A percentile compares a stretch with the other conserved stretches of the same genome.
Evolutionary conservation across 2,888 invertebrate genomes (phyloP).

Genomic region (Drosophila incognita): DNA sequence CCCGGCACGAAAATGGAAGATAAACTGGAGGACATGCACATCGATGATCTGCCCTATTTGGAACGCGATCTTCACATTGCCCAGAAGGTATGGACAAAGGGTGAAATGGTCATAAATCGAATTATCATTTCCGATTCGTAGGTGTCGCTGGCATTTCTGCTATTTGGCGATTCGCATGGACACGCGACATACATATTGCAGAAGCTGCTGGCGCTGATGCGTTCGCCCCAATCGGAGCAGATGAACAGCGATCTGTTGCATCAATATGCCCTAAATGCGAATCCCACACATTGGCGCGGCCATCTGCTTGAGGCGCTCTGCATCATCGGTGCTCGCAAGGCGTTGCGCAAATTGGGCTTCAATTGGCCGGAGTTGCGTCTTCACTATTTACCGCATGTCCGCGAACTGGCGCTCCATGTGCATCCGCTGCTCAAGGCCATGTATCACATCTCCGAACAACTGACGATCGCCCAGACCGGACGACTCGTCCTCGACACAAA

Average conservation of each 20-base stretch:
- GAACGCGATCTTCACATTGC: constrained; percentile 85
- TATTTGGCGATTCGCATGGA: constrained; percentile 77
- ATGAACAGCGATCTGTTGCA: constrained; percentile 62
- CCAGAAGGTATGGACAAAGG: constrained; percentile 83
- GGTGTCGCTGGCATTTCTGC: constrained; percentile 81
- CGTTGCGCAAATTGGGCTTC: constrained; percentile 84
- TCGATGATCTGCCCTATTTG: constrained; percentile 83
- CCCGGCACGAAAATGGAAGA: constrained; percentile 34
- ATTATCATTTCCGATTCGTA: constrained; percentile 25
- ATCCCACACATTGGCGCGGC: constrained; percentile 84
- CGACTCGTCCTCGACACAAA: constrained; percentile 66
- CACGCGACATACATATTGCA: constrained; percentile 77
- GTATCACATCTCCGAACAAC: constrained; percentile 85
- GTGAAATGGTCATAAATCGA: background rate
- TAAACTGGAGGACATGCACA: constrained; percentile 54
- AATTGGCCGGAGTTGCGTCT: constrained; percentile 69
- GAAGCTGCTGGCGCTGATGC: constrained; percentile 70
- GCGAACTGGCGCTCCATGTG: constrained; percentile 82
- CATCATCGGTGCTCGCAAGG: constrained; percentile 84
- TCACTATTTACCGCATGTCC: constrained; percentile 83
- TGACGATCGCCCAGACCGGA: constrained; percentile 78
- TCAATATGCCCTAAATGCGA: constrained; percentile 71
- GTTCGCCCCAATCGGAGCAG: constrained; percentile 19
- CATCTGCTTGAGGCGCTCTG: constrained; percentile 86
- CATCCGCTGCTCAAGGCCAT: constrained; percentile 85